Percentiles rank a stretch among this genome's conserved stretches.
Evolutionary conservation across 1,140 invertebrate genomes (phyloP).

Genomic region (Drosophila bipectinata): DNA sequence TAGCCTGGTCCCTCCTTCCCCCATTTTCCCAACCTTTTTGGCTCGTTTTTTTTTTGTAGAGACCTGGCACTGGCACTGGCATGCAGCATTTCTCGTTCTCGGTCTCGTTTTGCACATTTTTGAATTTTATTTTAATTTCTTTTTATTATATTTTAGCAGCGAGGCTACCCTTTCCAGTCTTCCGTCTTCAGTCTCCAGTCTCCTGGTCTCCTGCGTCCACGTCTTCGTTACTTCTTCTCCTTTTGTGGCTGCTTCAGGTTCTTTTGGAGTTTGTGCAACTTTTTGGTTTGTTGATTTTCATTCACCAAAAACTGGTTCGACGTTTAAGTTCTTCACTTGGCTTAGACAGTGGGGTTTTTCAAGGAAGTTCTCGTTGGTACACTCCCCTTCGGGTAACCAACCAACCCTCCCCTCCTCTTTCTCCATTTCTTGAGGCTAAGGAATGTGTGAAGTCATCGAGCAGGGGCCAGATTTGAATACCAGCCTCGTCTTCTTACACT

Average conservation of each 20-base stretch:
- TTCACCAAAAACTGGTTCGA: constrained; percentile 82
- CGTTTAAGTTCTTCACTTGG: constrained; percentile 69
- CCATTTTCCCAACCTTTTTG: background rate
- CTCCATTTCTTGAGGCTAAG: constrained; percentile 37
- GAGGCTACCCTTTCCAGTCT: constrained; percentile 5
- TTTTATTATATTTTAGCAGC: constrained; percentile 80
- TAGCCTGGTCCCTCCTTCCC: constrained; percentile 3
- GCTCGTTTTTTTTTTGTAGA: background rate
- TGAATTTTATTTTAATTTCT: constrained; percentile 83
- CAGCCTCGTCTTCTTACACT: constrained; percentile 64
- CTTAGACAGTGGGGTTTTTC: constrained; percentile 46
- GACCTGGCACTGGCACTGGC: constrained; percentile 23
- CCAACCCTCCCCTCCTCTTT: background rate
- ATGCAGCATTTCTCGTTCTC: constrained; percentile 79
- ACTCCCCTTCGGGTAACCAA: background rate
- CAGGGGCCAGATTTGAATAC: constrained; percentile 63
- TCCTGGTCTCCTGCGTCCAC: background rate
- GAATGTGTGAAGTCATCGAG: constrained; percentile 81
- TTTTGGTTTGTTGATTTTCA: constrained; percentile 78
- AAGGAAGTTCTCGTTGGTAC: constrained; percentile 49
- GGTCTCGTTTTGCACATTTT: constrained; percentile 79
- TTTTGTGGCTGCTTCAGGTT: constrained; percentile 34
- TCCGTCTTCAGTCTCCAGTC: background rate
- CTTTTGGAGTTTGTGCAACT: constrained; percentile 62
- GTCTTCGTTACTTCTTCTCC: background rate